Evolutionary conservation across 2,113 vertebrate genomes (phyloP).

Genomic region (Cryptomyrus ogoouensis): DNA sequence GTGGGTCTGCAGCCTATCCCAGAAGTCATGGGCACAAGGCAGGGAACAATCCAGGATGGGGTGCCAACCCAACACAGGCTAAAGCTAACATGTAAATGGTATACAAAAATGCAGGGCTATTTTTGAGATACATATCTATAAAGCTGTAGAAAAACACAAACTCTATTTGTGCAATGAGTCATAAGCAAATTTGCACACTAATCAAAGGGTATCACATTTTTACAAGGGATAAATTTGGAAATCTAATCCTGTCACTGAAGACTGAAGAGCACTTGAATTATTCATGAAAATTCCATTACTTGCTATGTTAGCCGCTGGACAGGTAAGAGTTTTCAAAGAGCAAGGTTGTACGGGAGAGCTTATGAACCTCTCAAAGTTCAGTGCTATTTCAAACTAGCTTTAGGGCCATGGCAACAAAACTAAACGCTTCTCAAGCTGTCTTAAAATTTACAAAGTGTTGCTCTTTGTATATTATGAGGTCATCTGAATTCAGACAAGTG

Average conservation of each 20-base stretch:
- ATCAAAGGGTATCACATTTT: constrained; percentile 7
- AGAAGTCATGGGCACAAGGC: background rate
- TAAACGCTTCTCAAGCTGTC: background rate
- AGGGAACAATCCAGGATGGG: background rate
- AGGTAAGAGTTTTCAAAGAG: background rate
- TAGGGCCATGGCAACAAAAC: background rate
- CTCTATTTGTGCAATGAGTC: constrained; percentile 7
- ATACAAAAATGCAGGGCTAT: background rate
- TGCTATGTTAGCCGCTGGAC: constrained; percentile 7
- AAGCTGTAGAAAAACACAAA: background rate
- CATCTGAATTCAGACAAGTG: background rate
- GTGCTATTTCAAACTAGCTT: background rate
- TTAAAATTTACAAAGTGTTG: background rate
- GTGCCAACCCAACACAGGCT: background rate
- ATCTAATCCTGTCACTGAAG: constrained; percentile 27
- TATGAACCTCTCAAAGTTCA: background rate
- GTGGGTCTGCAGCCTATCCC: background rate
- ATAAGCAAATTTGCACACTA: constrained; percentile 19
- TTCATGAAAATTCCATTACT: constrained; percentile 31
- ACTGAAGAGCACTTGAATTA: constrained; percentile 23
- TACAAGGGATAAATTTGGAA: constrained; percentile 20
- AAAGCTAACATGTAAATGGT: background rate
- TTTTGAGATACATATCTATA: background rate
- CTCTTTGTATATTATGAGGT: background rate
- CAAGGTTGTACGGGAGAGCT: background rate